Evolutionary conservation across 2,888 invertebrate species (phyloP).

Genomic region (Linyphia triangularis): DNA sequence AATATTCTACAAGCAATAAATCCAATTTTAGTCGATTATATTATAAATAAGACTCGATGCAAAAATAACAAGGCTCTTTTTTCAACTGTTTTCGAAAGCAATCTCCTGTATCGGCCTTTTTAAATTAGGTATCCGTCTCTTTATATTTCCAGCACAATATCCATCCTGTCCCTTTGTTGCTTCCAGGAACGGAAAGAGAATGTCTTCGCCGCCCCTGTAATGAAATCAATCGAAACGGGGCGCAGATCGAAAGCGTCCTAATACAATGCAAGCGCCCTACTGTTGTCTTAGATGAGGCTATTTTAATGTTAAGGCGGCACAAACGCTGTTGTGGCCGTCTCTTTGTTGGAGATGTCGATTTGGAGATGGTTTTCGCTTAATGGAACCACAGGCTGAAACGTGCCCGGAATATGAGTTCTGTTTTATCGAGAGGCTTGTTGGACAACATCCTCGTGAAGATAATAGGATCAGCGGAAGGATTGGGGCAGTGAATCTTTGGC

Average conservation of each 20-base stretch:
- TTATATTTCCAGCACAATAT: background rate
- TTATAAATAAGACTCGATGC: too few species aligned
- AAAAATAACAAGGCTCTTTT: too few species aligned
- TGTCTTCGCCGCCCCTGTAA: conserved; percentile 18
- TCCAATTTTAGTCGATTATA: too few species aligned
- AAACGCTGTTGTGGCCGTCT: conserved; percentile 2
- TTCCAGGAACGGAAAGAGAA: background rate
- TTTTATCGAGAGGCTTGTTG: background rate
- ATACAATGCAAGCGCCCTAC: conserved; percentile 10
- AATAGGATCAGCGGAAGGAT: background rate
- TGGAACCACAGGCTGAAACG: background rate
- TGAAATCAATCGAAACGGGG: conserved; percentile 40
- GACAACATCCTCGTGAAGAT: background rate
- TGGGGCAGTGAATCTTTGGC: background rate
- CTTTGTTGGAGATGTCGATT: background rate
- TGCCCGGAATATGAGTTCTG: background rate
- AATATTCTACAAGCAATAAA: too few species aligned
- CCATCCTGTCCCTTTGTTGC: background rate
- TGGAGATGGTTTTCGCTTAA: background rate
- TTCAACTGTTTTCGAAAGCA: too few species aligned
- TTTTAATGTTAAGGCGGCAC: conserved; percentile 24
- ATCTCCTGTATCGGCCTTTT: background rate
- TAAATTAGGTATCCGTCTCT: background rate
- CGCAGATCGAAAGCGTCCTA: conserved; percentile 7
- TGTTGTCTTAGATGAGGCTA: conserved; percentile 31